Evolutionary conservation across 2,797 vertebrate genomes (phyloP).

Genomic region (Falco biarmicus): DNA sequence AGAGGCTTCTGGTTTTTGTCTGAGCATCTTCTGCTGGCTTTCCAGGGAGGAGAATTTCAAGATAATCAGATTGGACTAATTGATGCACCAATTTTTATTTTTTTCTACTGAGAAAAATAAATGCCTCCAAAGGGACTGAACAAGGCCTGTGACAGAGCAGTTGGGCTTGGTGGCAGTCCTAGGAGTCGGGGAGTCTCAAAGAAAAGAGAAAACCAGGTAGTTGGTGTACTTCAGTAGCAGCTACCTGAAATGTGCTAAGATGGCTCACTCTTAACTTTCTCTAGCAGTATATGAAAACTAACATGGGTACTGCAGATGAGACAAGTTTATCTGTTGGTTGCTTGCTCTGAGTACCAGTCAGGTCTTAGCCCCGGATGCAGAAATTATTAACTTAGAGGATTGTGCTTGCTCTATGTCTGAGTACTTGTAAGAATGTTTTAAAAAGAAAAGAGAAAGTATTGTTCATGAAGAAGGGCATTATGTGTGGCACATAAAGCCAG

Average conservation of each 20-base stretch:
- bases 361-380: background rate
- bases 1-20: background rate
- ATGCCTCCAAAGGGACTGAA: background rate
- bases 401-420: background rate
- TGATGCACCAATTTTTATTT: background rate
- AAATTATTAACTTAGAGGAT: background rate
- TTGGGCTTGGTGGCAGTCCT: background rate
- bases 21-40: background rate
- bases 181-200: background rate
- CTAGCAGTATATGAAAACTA: background rate
- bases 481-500: background rate
- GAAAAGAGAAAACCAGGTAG: background rate
- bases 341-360: background rate
- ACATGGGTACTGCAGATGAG: background rate
- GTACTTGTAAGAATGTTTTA: background rate
- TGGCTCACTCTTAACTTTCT: background rate
- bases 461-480: background rate
- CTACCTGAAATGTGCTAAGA: background rate
- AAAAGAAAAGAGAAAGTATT: background rate
- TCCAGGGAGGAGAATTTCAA: background rate
- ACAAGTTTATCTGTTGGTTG: background rate
- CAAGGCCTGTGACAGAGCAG: background rate
- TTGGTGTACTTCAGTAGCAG: background rate
- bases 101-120: background rate
- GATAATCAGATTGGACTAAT: background rate